Evolutionary conservation across 2,888 invertebrate species (phyloP).

Genomic region (Latheticus oryzae): DNA sequence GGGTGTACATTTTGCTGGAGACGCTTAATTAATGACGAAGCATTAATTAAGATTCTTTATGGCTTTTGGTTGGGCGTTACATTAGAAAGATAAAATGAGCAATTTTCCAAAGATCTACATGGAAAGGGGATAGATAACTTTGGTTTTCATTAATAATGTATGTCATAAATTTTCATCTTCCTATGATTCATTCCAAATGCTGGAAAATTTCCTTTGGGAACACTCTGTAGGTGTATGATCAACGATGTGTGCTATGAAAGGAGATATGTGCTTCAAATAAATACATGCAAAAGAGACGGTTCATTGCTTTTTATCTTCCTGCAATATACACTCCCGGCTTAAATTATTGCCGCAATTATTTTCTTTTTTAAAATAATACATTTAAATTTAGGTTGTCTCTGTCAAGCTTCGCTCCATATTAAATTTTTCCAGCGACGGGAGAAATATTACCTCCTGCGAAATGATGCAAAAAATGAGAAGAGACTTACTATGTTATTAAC

Average conservation of each 20-base stretch:
- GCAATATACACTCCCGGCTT: neutral
- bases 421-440: slow-evolving; percentile 3
- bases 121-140: slow-evolving; percentile 26
- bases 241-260: slow-evolving; percentile 34
- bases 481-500: neutral
- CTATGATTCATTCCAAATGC: slow-evolving; percentile 34
- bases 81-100: slow-evolving; percentile 41
- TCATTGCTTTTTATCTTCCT: slow-evolving; percentile 5
- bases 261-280: slow-evolving; percentile 33
- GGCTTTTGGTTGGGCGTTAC: slow-evolving; percentile 31
- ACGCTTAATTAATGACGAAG: slow-evolving; percentile 32
- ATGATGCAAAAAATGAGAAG: slow-evolving; percentile 3
- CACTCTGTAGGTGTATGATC: slow-evolving; percentile 27
- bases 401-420: slow-evolving; percentile 1
- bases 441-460: neutral
- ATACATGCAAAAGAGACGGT: slow-evolving; percentile 14
- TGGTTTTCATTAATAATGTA: slow-evolving; percentile 39
- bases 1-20: slow-evolving; percentile 23
- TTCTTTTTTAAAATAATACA: slow-evolving; percentile 7
- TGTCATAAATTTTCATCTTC: slow-evolving; percentile 36
- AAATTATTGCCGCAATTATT: slow-evolving; percentile 13
- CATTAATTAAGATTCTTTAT: slow-evolving; percentile 40
- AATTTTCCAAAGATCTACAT: slow-evolving; percentile 27
- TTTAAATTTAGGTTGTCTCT: slow-evolving; percentile 16
- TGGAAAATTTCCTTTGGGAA: slow-evolving; percentile 36